Evolutionary conservation across 2,797 vertebrate species (phyloP).

Genomic region (Graptemys geographica): DNA sequence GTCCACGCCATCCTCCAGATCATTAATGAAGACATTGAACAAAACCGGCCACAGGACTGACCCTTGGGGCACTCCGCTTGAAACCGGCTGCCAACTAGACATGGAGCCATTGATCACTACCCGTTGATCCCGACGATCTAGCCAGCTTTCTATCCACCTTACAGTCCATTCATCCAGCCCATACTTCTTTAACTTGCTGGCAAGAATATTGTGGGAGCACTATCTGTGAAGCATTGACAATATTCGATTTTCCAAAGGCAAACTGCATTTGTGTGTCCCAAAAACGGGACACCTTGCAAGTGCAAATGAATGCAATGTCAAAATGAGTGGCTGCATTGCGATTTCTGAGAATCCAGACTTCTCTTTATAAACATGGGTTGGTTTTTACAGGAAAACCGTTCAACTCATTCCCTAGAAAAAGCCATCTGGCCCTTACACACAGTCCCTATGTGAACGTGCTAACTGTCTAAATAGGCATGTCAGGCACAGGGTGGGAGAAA

Average conservation of each 20-base stretch:
- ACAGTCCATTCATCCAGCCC: too few species aligned
- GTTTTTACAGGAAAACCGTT: background rate
- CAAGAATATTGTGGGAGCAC: too few species aligned
- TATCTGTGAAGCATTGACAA: too few species aligned
- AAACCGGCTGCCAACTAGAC: too few species aligned
- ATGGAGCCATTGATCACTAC: too few species aligned
- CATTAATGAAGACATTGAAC: too few species aligned
- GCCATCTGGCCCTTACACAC: background rate
- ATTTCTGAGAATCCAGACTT: background rate
- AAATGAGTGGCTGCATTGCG: background rate
- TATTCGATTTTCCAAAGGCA: rapidly evolving
- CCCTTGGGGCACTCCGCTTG: too few species aligned
- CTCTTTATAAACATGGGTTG: background rate
- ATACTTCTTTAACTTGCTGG: too few species aligned
- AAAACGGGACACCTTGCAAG: rapidly evolving
- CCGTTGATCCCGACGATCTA: too few species aligned
- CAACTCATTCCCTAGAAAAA: rapidly evolving
- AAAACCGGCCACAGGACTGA: too few species aligned
- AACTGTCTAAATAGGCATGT: constrained; percentile 40
- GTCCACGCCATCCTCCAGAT: too few species aligned
- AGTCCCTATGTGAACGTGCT: background rate
- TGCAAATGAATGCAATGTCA: background rate
- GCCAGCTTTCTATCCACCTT: too few species aligned
- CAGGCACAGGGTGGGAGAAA: constrained; percentile 28
- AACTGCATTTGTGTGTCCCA: background rate